phyloP scores from a whole-genome alignment of 2,797 vertebrate species.

The Sylvilagus floridanus region DNA sequence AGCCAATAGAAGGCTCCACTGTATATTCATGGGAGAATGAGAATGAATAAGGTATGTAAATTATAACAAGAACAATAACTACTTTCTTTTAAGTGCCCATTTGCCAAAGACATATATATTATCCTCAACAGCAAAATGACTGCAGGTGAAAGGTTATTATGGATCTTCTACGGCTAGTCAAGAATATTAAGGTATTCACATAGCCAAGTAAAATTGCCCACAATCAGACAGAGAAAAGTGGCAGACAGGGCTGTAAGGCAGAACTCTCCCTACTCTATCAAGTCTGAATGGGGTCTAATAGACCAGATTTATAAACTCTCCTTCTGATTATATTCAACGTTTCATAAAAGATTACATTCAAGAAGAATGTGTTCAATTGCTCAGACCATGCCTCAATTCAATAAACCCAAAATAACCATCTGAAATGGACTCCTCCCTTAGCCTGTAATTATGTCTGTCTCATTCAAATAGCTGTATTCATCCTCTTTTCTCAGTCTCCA shows the following conservation, averaged over 20 bases:
- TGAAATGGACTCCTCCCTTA: background rate
- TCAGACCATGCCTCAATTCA: background rate
- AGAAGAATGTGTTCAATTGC: background rate
- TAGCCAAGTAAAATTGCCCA: background rate
- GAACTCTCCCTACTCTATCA: background rate
- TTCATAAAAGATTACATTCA: background rate
- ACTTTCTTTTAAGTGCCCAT: background rate
- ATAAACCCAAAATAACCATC: background rate
- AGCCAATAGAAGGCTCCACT: background rate
- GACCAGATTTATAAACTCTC: background rate
- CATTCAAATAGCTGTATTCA: background rate
- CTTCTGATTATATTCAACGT: background rate
- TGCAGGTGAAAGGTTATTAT: background rate
- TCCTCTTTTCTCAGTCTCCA: background rate
- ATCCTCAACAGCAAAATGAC: background rate
- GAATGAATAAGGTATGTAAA: background rate
- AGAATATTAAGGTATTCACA: background rate
- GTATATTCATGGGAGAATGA: background rate
- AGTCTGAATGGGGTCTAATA: background rate
- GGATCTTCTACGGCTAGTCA: background rate
- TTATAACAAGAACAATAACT: background rate
- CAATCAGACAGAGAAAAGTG: background rate
- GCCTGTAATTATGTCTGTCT: background rate
- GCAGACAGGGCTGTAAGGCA: background rate
- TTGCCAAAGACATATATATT: background rate